Evolutionary conservation across 2,113 vertebrate species (phyloP).

Genomic region (Pteronura brasiliensis): DNA sequence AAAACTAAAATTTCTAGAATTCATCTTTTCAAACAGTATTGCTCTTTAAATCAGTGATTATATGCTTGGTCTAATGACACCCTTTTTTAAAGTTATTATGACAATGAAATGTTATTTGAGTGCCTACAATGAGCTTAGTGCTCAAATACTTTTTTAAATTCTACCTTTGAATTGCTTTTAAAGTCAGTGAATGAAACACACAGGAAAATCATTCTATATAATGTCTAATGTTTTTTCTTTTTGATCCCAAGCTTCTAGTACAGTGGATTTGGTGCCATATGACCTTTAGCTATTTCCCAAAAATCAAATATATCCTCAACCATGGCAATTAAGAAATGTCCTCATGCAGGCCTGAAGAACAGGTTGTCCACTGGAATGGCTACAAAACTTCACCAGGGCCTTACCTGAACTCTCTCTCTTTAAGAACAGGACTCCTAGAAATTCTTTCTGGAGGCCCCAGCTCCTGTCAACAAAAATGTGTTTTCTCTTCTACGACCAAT

Average conservation of each 20-base stretch:
- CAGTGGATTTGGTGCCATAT: neutral
- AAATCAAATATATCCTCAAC: neutral
- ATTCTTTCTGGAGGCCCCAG: neutral
- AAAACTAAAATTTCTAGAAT: conserved; percentile 6
- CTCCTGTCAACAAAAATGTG: neutral
- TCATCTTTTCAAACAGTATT: neutral
- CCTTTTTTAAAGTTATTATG: neutral
- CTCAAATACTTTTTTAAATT: neutral
- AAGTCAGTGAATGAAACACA: neutral
- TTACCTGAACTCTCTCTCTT: neutral
- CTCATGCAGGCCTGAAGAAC: neutral
- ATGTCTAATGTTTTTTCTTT: neutral
- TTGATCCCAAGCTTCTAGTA: neutral
- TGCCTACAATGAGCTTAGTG: neutral
- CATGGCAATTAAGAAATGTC: neutral
- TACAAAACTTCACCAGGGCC: neutral
- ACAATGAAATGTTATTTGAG: neutral
- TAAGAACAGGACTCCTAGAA: neutral
- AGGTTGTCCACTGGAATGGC: neutral
- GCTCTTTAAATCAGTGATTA: neutral
- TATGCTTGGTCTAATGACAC: neutral
- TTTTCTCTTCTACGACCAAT: neutral
- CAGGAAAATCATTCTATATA: neutral
- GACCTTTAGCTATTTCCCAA: neutral
- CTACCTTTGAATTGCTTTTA: neutral